A percentile compares a stretch with the other conserved stretches of the same genome.
These are phyloP conservation scores for Pegoplata infirma DNA, from an alignment of 2,888 invertebrate species.

Conservation along the genomic window DNA sequence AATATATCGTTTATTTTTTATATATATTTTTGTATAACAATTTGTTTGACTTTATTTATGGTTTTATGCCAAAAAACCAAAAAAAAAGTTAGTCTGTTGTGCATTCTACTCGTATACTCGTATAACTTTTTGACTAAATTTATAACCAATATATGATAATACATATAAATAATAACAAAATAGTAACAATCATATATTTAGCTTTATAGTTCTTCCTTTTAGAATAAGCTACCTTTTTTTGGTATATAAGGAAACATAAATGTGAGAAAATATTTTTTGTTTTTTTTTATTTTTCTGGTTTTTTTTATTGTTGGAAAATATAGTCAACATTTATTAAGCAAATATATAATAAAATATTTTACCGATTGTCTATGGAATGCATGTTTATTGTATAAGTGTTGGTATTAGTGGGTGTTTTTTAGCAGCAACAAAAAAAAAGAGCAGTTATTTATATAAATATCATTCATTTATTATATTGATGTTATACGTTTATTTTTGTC, in stretches of 20 bases:
- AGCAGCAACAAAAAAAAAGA: neutral
- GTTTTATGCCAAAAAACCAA: slow-evolving; percentile 44
- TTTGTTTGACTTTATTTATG: slow-evolving; percentile 51
- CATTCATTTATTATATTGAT: neutral
- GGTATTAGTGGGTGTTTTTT: neutral
- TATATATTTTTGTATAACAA: slow-evolving; percentile 21
- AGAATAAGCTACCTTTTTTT: slow-evolving; percentile 35
- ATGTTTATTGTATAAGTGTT: no score
- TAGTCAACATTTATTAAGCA: slow-evolving; percentile 16
- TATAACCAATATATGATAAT: slow-evolving; percentile 33
- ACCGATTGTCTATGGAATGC: neutral
- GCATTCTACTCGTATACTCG: no score
- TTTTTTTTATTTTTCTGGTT: neutral
- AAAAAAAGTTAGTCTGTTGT: slow-evolving; percentile 37
- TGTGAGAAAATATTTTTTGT: neutral
- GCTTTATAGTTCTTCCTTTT: neutral
- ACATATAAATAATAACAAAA: slow-evolving; percentile 9
- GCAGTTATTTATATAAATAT: slow-evolving; percentile 6
- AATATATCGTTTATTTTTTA: neutral
- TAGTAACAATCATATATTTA: slow-evolving; percentile 13
- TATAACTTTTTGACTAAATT: slow-evolving; percentile 23
- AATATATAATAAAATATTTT: neutral
- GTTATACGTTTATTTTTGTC: neutral
- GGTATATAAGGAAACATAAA: neutral
- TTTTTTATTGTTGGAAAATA: neutral